Conservation (phyloP, 1,140 invertebrate genomes). For the Lasioglossum albipes region DNA sequence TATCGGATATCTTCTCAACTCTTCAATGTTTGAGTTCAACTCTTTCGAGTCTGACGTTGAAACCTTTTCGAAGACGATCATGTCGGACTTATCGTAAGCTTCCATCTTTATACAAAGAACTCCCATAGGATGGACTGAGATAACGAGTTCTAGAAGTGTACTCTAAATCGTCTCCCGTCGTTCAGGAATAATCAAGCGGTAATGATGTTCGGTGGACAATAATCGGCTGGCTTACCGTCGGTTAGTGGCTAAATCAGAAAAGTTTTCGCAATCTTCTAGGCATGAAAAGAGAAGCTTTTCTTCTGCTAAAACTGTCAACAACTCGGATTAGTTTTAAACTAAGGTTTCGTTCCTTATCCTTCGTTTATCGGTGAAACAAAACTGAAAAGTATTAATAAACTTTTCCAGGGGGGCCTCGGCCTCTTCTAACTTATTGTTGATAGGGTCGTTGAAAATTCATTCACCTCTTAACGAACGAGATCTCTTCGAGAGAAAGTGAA, state of each 20-base stretch:
- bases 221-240: constrained; percentile 39
- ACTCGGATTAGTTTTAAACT: constrained; percentile 55
- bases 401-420: constrained; percentile 3
- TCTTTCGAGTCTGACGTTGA: too few species aligned
- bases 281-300: not conserved
- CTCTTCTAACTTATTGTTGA: not conserved
- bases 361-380: constrained; percentile 5
- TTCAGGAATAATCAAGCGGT: constrained; percentile 30
- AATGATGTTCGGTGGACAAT: constrained; percentile 24
- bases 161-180: not conserved
- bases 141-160: constrained; percentile 9
- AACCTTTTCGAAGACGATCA: not conserved
- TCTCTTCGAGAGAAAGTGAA: too few species aligned
- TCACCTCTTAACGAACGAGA: too few species aligned
- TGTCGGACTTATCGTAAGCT: not conserved
- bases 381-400: constrained; percentile 26
- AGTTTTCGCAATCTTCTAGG: constrained; percentile 20
- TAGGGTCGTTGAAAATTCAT: too few species aligned
- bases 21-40: too few species aligned
- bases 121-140: not conserved
- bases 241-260: constrained; percentile 53
- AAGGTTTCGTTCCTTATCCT: constrained; percentile 13
- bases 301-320: constrained; percentile 35
- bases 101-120: not conserved
- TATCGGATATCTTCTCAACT: too few species aligned